Evolutionary conservation across 2,797 vertebrate species (phyloP).

Genomic region (Urocyon cinereoargenteus): DNA sequence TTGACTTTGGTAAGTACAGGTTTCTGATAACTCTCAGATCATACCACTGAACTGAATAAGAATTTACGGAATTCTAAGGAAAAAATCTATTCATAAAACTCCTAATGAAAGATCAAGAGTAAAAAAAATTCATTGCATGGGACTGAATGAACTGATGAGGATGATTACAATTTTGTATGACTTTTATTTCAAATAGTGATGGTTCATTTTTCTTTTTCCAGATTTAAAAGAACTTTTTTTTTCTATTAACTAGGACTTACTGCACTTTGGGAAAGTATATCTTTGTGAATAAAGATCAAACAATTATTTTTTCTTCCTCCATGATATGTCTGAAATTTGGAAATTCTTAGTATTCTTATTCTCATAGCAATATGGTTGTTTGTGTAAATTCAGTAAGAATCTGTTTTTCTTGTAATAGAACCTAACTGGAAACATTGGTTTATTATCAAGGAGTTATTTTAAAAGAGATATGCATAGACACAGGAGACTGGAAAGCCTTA

Average conservation of each 20-base stretch:
- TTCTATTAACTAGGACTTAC: background rate
- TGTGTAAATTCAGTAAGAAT: background rate
- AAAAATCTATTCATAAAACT: background rate
- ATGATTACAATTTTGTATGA: background rate
- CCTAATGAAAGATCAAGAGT: background rate
- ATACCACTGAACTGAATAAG: no score
- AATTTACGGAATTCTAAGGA: background rate
- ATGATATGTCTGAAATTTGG: background rate
- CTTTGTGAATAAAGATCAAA: background rate
- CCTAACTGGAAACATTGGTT: background rate
- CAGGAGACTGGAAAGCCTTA: background rate
- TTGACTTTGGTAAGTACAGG: no score
- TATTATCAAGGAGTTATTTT: background rate
- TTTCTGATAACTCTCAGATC: no score
- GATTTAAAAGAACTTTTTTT: background rate
- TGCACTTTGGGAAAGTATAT: background rate
- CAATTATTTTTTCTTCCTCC: background rate
- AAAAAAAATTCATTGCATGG: background rate
- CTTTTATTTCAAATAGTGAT: background rate
- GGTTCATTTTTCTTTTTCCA: background rate
- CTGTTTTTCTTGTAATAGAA: background rate
- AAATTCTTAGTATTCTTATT: background rate
- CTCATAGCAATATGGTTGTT: background rate
- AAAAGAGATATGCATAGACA: background rate
- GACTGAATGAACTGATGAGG: background rate